Base-by-base conservation (phyloP, 2,888 invertebrate genomes). In the Auanema freiburgensis region DNA sequence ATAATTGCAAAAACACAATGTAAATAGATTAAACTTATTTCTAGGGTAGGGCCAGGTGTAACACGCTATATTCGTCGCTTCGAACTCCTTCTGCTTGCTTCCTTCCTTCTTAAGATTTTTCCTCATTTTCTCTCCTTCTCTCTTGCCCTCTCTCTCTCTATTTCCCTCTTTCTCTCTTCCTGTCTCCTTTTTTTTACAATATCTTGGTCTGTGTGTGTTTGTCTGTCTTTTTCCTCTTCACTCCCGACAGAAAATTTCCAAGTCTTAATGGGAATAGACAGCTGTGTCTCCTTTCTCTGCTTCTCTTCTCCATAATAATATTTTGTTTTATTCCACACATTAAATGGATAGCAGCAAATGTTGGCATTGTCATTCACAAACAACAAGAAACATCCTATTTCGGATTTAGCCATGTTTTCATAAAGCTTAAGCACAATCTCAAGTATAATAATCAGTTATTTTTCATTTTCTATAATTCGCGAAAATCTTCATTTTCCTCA, bases 171-270 rank as follows among this genome's bases (percentile, higher is more conserved):
- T 46, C 46, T 46, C 46, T 21, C 46, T 46, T 10, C 10, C 3
- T 5, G 16, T 46, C 16, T 46, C 46, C n/a, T 46, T 46, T 21
- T 46, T 33, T 33, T 33, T 33, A 33, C 33, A 33, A 33, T 33
- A 33, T 33, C 33, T 33, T 33, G 8, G 33, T 33, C 8, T 33
- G 8, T 33, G 33, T 33, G 33, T 33, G 33, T 33, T 33, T 33
- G 33, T 33, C 33, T 33, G 33, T 33, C 46, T 16, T 46, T 46
- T 46, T 46, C 46, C 21, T 46, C 21, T 46, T 18, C 21, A 46
- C 16, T 46, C 46, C 21, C 16, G 46, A 46, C 16, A 46, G 46
- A 46, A 16, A 46, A 21, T 46, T 46, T 18, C 46, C 21, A 46
- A 18, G 46, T 21, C 46, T 46, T 21, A 16, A 18, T 21, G 16